Evolutionary conservation across 2,797 vertebrate genomes (phyloP).

Genomic region (Poeciliopsis turneri): DNA sequence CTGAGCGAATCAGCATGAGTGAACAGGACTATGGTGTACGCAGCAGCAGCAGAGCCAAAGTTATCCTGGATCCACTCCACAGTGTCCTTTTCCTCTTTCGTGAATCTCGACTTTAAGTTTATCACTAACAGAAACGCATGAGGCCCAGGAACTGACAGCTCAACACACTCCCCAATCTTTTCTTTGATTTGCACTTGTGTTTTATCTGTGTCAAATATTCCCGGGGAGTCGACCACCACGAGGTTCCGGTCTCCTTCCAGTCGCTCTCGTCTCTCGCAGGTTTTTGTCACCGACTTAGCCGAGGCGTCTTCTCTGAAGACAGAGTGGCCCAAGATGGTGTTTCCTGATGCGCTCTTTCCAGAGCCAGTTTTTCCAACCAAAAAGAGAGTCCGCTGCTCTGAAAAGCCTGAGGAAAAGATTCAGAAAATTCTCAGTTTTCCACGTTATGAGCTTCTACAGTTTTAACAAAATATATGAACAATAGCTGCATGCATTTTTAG

Average conservation of each 20-base stretch:
- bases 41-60: slow-evolving; percentile 19
- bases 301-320: slow-evolving; percentile 23
- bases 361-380: slow-evolving; percentile 61
- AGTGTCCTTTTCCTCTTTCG: slow-evolving; percentile 43
- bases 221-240: slow-evolving; percentile 59
- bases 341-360: slow-evolving; percentile 64
- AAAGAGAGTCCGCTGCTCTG: not conserved
- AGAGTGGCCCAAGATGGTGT: slow-evolving; percentile 45
- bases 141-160: slow-evolving; percentile 48
- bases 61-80: slow-evolving; percentile 59
- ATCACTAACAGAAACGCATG: slow-evolving; percentile 67
- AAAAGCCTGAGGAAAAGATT: slow-evolving; percentile 10
- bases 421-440: no score
- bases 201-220: slow-evolving; percentile 40
- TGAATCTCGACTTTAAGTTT: slow-evolving; percentile 54
- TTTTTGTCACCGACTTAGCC: slow-evolving; percentile 45
- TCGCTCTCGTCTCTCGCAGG: slow-evolving; percentile 13
- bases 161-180: slow-evolving; percentile 35
- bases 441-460: no score
- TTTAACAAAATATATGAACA: no score
- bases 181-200: not conserved
- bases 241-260: not conserved
- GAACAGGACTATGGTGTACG: slow-evolving; percentile 54
- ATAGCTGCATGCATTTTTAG: no score
- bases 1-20: slow-evolving; percentile 52